Percentiles rank a stretch among this genome's conserved stretches.
Evolutionary conservation across 1,140 invertebrate genomes (phyloP).

Genomic region (Drosophila varians): DNA sequence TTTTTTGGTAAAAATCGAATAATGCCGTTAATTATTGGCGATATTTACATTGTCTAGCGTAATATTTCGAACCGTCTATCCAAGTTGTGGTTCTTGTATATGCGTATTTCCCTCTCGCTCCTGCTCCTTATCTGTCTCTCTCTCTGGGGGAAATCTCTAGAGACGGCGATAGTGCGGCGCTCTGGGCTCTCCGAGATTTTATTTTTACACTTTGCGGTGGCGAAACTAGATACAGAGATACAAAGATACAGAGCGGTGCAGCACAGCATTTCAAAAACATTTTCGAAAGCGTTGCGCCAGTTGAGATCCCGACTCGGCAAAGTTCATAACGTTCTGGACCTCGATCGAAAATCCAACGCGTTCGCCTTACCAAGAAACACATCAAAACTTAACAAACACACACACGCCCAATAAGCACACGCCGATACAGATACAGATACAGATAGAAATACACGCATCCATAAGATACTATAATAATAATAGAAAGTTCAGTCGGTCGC

Average conservation of each 20-base stretch:
- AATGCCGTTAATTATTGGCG: slow-evolving; percentile 63
- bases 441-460: slow-evolving; percentile 7
- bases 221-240: slow-evolving; percentile 73
- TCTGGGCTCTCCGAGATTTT: slow-evolving; percentile 62
- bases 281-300: slow-evolving; percentile 71
- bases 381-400: neutral
- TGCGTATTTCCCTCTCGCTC: neutral
- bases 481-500: slow-evolving; percentile 83
- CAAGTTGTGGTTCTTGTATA: neutral
- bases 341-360: slow-evolving; percentile 25
- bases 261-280: slow-evolving; percentile 57
- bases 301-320: slow-evolving; percentile 81
- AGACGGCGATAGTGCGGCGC: neutral
- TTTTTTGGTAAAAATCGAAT: slow-evolving; percentile 68
- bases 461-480: slow-evolving; percentile 41
- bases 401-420: slow-evolving; percentile 9
- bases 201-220: slow-evolving; percentile 77
- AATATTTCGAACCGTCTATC: slow-evolving; percentile 7
- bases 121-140: slow-evolving; percentile 20
- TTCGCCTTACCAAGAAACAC: neutral
- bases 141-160: neutral
- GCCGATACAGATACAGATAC: slow-evolving; percentile 4
- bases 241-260: slow-evolving; percentile 52
- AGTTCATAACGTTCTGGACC: slow-evolving; percentile 60
- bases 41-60: slow-evolving; percentile 58